A percentile compares a stretch with the other conserved stretches of the same genome.
Evolutionary conservation across 2,888 invertebrate species (phyloP).

Genomic region (Icerya purchasi): DNA sequence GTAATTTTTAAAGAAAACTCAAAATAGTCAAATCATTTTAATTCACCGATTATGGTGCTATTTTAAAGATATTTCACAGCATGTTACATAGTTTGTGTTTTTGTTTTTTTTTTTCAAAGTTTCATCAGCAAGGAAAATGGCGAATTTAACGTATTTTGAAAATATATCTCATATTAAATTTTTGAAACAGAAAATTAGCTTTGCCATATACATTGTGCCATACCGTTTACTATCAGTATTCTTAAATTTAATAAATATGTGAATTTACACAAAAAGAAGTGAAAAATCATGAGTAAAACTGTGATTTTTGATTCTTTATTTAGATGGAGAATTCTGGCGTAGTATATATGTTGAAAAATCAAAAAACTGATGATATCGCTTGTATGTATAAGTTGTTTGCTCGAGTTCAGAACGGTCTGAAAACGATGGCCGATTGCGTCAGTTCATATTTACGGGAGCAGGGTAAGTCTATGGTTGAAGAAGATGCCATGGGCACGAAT

Average conservation of each 20-base stretch:
- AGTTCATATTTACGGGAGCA: slow-evolving; percentile 85
- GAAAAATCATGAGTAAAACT: no score
- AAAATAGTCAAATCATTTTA: no score
- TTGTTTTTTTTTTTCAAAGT: background rate
- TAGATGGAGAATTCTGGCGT: slow-evolving; percentile 99
- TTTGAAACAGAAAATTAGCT: no score
- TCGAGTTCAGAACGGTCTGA: slow-evolving; percentile 75
- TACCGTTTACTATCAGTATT: no score
- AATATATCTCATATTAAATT: no score
- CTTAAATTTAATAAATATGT: no score
- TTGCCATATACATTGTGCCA: no score
- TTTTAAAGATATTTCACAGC: no score
- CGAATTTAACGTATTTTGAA: background rate
- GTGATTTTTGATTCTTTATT: no score
- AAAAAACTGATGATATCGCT: slow-evolving; percentile 86
- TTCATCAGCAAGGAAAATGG: background rate
- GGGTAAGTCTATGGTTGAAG: slow-evolving; percentile 64
- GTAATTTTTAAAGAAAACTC: slow-evolving; percentile 22
- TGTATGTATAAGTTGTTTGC: slow-evolving; percentile 96
- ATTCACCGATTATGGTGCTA: no score
- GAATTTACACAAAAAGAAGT: no score
- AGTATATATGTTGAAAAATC: slow-evolving; percentile 93
- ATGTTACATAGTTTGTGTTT: background rate
- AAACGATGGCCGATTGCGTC: slow-evolving; percentile 89
- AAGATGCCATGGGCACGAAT: slow-evolving; percentile 83